Percentiles rank a stretch among this genome's conserved stretches.
Conservation (phyloP, 2,888 invertebrate species). For the Phania funesta region DNA sequence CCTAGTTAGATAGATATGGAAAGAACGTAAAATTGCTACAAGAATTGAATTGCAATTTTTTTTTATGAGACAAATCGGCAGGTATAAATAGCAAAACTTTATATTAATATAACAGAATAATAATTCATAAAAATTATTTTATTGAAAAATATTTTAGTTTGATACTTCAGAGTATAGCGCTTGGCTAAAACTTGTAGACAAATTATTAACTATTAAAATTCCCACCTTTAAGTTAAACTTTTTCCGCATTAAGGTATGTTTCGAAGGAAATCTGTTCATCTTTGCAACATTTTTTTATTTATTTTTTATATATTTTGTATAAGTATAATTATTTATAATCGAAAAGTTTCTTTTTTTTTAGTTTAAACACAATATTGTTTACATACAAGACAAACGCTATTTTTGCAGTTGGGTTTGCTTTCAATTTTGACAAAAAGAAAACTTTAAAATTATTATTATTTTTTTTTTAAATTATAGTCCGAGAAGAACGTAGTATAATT, state of each 20-base stretch:
- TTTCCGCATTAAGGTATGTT: not conserved
- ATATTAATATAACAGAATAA: too few relatives aligned
- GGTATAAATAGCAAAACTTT: too few relatives aligned
- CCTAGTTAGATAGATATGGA: too few relatives aligned
- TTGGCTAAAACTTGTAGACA: too few relatives aligned
- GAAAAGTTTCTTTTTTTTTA: conserved; percentile 27
- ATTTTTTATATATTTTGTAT: conserved; percentile 36
- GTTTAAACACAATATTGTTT: conserved; percentile 47
- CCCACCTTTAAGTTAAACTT: not conserved
- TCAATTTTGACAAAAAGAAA: conserved; percentile 18
- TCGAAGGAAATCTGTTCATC: not conserved
- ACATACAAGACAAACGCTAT: conserved; percentile 32
- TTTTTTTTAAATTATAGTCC: conserved; percentile 23
- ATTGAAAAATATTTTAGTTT: too few relatives aligned
- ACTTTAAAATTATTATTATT: conserved; percentile 22
- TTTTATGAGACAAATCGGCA: too few relatives aligned
- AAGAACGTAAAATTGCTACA: too few relatives aligned
- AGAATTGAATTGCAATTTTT: too few relatives aligned
- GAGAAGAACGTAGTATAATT: conserved; percentile 6
- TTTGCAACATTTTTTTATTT: not conserved
- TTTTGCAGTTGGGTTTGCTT: not conserved
- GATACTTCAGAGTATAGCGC: too few relatives aligned
- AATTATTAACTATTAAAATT: too few relatives aligned
- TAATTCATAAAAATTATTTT: too few relatives aligned
- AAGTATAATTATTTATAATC: conserved; percentile 45